These are phyloP conservation scores for Eristalis tenax DNA, from an alignment of 2,888 invertebrate genomes.

Conservation along the genomic window DNA sequence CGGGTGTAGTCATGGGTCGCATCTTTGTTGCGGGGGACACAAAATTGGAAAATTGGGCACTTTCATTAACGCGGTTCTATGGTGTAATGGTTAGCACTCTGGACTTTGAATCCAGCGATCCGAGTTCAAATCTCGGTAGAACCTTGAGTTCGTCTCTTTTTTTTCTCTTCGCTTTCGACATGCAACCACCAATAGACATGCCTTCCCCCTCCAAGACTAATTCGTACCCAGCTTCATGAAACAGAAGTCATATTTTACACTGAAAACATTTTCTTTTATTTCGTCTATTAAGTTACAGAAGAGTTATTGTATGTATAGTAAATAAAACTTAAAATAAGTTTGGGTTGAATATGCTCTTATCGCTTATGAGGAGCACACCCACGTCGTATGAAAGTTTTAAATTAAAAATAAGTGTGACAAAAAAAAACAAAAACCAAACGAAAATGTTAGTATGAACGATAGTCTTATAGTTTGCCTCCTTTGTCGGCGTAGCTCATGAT, in stretches of 20 bases:
- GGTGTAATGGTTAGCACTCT: slow-evolving; percentile 74
- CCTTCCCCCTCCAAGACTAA: not conserved
- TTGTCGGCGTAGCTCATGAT: slow-evolving; percentile 77
- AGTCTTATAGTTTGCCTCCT: slow-evolving; percentile 8
- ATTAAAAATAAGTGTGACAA: not conserved
- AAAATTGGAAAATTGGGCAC: slow-evolving; percentile 11
- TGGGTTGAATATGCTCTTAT: not conserved
- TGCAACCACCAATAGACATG: not conserved
- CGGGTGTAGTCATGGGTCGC: not conserved
- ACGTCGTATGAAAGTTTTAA: not conserved
- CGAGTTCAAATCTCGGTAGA: slow-evolving; percentile 74
- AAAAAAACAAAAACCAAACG: not conserved
- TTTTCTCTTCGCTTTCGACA: not conserved
- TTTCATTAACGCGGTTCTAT: slow-evolving; percentile 56
- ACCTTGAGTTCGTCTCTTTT: slow-evolving; percentile 17
- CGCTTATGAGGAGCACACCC: not conserved
- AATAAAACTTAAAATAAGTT: not conserved
- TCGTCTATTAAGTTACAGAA: not conserved
- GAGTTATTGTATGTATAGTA: not conserved
- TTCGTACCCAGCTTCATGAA: not conserved
- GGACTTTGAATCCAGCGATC: slow-evolving; percentile 74
- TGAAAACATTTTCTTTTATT: not conserved
- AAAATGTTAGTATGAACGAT: not conserved
- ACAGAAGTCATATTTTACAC: not conserved
- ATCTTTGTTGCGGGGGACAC: not conserved